Evolutionary conservation across 2,797 vertebrate genomes (phyloP).

Genomic region (Micrastur ruficollis): DNA sequence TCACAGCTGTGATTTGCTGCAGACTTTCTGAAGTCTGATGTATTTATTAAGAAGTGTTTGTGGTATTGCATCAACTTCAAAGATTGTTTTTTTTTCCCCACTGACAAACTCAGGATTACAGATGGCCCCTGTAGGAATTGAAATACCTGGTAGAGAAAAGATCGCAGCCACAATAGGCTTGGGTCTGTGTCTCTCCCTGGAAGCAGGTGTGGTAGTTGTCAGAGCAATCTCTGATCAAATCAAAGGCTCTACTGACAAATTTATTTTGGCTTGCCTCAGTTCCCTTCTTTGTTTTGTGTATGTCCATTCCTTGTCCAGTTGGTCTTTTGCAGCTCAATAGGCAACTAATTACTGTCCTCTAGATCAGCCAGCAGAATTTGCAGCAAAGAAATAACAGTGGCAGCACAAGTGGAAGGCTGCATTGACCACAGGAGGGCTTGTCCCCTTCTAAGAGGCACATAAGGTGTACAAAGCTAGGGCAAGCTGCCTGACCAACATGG

Average conservation of each 20-base stretch:
- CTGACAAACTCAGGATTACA: not conserved
- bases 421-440: not conserved
- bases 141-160: not conserved
- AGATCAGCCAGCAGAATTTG: not conserved
- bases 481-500: not conserved
- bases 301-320: not conserved
- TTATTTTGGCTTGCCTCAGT: not conserved
- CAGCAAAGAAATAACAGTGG: not conserved
- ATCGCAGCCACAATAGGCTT: not conserved
- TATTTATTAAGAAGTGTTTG: not conserved
- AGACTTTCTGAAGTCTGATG: not conserved
- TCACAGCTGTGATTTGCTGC: not conserved
- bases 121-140: not conserved
- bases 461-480: not conserved
- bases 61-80: not conserved
- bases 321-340: slow-evolving; percentile 8
- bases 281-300: not conserved
- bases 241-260: not conserved
- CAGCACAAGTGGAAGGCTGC: not conserved
- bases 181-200: not conserved
- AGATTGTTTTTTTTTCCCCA: not conserved
- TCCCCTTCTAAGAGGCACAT: not conserved
- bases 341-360: slow-evolving; percentile 29
- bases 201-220: not conserved
- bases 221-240: not conserved